These are phyloP conservation scores for Plagodis pulveraria DNA, from an alignment of 2,888 invertebrate species.

Conservation along the genomic window DNA sequence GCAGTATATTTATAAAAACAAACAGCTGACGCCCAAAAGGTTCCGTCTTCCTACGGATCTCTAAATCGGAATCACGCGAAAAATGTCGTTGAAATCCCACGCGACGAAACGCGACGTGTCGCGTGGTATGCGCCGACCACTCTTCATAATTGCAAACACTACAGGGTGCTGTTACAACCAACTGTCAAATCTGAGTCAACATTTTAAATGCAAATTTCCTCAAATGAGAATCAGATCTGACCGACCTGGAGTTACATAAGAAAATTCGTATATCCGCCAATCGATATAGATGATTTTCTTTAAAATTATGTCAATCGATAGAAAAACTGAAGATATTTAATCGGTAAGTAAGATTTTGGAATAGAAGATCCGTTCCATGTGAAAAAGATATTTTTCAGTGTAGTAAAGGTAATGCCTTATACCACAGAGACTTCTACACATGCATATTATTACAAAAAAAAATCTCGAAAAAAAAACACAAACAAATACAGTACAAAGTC, in stretches of 20 bases:
- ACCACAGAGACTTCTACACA: too few species aligned
- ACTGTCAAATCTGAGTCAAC: neutral
- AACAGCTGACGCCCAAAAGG: too few species aligned
- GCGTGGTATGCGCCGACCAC: conserved; percentile 67
- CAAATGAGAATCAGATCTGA: too few species aligned
- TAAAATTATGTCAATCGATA: neutral
- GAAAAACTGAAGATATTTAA: neutral
- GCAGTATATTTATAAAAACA: too few species aligned
- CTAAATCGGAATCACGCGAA: conserved; percentile 22
- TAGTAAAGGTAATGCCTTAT: too few species aligned
- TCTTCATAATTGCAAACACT: conserved; percentile 54
- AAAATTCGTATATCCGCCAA: neutral
- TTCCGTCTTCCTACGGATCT: neutral
- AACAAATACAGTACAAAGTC: too few species aligned
- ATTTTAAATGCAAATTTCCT: neutral
- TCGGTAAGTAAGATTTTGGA: neutral
- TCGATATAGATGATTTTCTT: too few species aligned
- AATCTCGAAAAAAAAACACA: too few species aligned
- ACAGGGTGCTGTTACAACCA: conserved; percentile 5
- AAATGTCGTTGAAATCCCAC: conserved; percentile 47
- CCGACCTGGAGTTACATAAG: neutral
- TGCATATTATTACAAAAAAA: too few species aligned
- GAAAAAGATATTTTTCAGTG: too few species aligned
- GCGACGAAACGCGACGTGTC: conserved; percentile 60
- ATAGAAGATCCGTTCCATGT: too few species aligned